These are phyloP conservation scores for Idaea biselata DNA, from an alignment of 2,888 invertebrate genomes.

Conservation along the genomic window DNA sequence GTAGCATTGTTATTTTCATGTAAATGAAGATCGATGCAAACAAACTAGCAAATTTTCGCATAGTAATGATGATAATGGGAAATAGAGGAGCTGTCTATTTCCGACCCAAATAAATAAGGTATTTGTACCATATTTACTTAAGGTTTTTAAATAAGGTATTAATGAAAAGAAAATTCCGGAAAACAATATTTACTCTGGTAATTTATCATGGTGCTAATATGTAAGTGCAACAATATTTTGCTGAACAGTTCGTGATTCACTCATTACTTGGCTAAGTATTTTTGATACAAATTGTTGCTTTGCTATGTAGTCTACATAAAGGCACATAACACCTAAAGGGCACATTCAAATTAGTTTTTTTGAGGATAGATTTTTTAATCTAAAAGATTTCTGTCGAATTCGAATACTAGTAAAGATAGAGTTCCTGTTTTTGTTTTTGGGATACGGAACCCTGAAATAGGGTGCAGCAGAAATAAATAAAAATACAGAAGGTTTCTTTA, in stretches of 20 bases:
- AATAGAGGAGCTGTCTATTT: too few relatives aligned
- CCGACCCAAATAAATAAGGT: too few relatives aligned
- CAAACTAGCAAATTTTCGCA: too few relatives aligned
- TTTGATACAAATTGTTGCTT: background rate
- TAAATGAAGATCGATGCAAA: too few relatives aligned
- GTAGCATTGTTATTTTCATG: too few relatives aligned
- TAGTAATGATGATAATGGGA: too few relatives aligned
- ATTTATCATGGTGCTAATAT: background rate
- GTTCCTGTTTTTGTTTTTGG: too few relatives aligned
- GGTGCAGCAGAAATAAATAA: background rate
- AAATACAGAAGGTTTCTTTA: slow-evolving; percentile 1
- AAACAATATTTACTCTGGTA: background rate
- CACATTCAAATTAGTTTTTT: too few relatives aligned
- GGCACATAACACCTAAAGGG: background rate
- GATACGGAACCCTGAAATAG: too few relatives aligned
- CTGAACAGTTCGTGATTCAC: background rate
- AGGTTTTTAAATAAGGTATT: background rate
- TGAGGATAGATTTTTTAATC: too few relatives aligned
- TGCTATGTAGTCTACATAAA: background rate
- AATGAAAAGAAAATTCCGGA: background rate
- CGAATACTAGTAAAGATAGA: too few relatives aligned
- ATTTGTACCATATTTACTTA: background rate
- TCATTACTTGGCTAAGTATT: background rate
- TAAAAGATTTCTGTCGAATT: too few relatives aligned
- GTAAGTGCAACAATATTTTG: background rate